Percentiles rank a stretch among this genome's conserved stretches.
These are phyloP conservation scores for Ageneiosus marmoratus DNA, from an alignment of 2,113 vertebrate species.

Conservation along the genomic window DNA sequence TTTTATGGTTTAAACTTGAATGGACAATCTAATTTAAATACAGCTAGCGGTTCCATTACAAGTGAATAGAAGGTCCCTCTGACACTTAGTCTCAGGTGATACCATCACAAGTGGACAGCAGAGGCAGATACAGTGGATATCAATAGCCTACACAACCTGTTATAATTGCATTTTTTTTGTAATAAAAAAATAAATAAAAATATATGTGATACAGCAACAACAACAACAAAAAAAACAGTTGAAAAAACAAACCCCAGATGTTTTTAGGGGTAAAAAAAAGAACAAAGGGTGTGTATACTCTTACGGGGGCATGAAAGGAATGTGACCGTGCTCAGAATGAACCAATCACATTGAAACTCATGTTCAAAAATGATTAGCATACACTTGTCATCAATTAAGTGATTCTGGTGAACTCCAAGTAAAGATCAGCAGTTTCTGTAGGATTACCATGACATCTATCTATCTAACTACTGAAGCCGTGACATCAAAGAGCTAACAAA, in stretches of 20 bases:
- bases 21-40: background rate
- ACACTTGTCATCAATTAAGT: background rate
- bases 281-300: no score
- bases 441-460: background rate
- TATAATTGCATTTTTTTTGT: background rate
- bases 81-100: background rate
- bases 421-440: background rate
- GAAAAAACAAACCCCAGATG: background rate
- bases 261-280: background rate
- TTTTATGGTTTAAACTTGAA: background rate
- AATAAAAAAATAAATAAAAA: background rate
- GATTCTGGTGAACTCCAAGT: background rate
- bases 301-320: no score
- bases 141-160: background rate
- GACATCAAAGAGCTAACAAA: background rate
- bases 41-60: no score
- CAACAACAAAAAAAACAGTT: background rate
- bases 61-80: background rate
- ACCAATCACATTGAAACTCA: background rate
- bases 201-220: no score
- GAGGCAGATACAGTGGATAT: background rate
- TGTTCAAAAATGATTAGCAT: background rate
- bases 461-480: background rate
- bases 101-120: background rate
- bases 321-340: background rate